Conservation (phyloP, 2,888 invertebrate genomes). For the Dromius quadrimaculatus region DNA sequence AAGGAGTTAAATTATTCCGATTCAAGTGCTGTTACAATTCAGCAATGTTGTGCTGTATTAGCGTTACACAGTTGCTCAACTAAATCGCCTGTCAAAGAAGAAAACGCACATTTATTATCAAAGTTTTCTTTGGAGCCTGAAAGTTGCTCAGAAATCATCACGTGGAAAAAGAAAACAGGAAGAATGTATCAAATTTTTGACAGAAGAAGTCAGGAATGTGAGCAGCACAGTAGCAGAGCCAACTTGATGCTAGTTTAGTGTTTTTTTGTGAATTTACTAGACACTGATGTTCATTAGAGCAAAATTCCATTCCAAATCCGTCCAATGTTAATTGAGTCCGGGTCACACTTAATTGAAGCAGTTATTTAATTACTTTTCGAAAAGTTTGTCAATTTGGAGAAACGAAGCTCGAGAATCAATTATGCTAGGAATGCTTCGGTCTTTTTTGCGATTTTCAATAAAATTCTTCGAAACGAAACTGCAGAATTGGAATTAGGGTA, state of each 20-base stretch:
- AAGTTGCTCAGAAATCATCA: conserved; percentile 8
- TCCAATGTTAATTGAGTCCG: conserved; percentile 46
- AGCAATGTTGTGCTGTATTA: conserved; percentile 22
- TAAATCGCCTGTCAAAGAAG: conserved; percentile 7
- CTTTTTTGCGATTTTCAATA: conserved; percentile 38
- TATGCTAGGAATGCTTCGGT: conserved; percentile 44
- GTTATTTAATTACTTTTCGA: conserved; percentile 48
- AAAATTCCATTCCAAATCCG: conserved; percentile 43
- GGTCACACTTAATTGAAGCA: conserved; percentile 49
- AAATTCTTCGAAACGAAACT: conserved; percentile 41
- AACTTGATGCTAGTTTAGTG: conserved; percentile 23
- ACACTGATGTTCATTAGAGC: conserved; percentile 43
- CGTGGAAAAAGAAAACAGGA: conserved; percentile 28
- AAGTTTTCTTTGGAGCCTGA: conserved; percentile 28
- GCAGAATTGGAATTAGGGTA: conserved; percentile 25
- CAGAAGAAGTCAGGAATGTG: conserved; percentile 10
- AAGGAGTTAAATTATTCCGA: conserved; percentile 36
- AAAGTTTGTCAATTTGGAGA: conserved; percentile 48
- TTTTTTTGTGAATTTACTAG: conserved; percentile 26
- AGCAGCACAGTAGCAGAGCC: conserved; percentile 1
- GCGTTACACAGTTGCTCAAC: background rate
- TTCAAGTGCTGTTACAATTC: conserved; percentile 31
- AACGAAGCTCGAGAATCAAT: conserved; percentile 45
- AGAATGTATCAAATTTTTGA: conserved; percentile 33
- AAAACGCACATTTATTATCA: conserved; percentile 21